Conservation (phyloP, 2,888 invertebrate genomes). For the Frankliniella intonsa region DNA sequence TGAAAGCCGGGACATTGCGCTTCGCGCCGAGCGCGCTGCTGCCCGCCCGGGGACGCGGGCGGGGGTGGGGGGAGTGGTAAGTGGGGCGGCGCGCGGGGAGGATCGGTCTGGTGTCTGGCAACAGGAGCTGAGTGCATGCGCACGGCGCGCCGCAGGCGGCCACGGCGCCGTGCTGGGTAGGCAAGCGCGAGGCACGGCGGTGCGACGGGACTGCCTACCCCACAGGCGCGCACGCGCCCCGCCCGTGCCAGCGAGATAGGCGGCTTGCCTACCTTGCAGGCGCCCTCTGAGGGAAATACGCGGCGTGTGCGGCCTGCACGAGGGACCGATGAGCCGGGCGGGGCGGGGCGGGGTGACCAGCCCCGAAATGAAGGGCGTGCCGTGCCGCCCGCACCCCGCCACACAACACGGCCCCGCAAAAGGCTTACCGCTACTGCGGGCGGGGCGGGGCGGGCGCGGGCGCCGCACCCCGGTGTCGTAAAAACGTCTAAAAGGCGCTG, state of each 20-base stretch:
- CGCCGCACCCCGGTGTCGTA: background rate
- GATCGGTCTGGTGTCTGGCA: no score
- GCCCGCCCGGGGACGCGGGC: background rate
- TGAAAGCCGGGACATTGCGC: background rate
- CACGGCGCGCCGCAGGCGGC: background rate
- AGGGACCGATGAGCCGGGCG: background rate
- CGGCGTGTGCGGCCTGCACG: no score
- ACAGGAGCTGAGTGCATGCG: no score
- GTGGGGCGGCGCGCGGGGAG: background rate
- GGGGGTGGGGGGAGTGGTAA: background rate
- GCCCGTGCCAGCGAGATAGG: no score
- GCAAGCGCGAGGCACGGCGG: background rate
- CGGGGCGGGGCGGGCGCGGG: background rate
- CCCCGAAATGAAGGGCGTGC: background rate
- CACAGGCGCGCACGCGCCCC: background rate
- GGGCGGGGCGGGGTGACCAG: background rate
- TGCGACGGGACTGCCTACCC: background rate
- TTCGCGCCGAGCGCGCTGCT: no score
- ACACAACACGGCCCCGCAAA: background rate
- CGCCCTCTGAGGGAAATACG: no score
- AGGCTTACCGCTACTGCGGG: background rate
- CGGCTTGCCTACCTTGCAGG: no score
- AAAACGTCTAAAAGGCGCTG: slow-evolving; percentile 4
- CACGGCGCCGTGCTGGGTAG: background rate
- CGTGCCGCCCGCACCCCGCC: background rate